Base-by-base conservation (phyloP, 1,140 invertebrate species). In the Belonocnema kinseyi region DNA sequence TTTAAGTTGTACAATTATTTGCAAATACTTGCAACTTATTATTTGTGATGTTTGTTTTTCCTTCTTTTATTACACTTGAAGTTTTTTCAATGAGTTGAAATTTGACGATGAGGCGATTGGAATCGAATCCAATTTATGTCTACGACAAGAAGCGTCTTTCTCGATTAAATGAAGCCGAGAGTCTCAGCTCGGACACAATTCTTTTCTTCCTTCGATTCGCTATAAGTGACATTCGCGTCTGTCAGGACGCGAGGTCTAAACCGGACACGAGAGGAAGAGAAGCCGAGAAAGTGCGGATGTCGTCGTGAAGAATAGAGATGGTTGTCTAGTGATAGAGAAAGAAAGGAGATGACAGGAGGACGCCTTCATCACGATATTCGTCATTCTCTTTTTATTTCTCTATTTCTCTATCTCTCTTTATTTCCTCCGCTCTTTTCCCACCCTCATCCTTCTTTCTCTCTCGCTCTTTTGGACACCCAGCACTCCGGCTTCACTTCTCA, bases 311-410 rank as follows among this genome's bases (percentile, higher is more conserved):
- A 52, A 46, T 52, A 73, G 50, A 76, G 74, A 56, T 11, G 50
- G 50, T 54, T 14, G 40, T 46, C 40, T 40, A 16, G 26, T 46
- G 61, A 66, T 66, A 66, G 61, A 66, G 26, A 77, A 73, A 53
- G 33, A 21, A 19, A 16, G 17, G 7, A 50, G 51, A 75, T 66
- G 87, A 88, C 86, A 88, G 85, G 85, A 85, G 86, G 86, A 88
- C 83, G 88, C 86, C 89, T 88, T 88, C 88, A 88, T 90, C 87
- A 80, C 80, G 87, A 86, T 86, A 85, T 86, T 85, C 88, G 81
- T 87, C 53, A 72, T 13, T 61, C 66, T 58, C 70, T 19, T 72
- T 82, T 66, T 66, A 66, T 61, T 76, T 78, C 61, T 75, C 74
- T 80, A 73, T 66, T 33, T 71, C 70, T 46, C 52, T 71, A 13